Base-by-base conservation (phyloP, 2,888 invertebrate species). In the Parapristionchus giblindavisi region DNA sequence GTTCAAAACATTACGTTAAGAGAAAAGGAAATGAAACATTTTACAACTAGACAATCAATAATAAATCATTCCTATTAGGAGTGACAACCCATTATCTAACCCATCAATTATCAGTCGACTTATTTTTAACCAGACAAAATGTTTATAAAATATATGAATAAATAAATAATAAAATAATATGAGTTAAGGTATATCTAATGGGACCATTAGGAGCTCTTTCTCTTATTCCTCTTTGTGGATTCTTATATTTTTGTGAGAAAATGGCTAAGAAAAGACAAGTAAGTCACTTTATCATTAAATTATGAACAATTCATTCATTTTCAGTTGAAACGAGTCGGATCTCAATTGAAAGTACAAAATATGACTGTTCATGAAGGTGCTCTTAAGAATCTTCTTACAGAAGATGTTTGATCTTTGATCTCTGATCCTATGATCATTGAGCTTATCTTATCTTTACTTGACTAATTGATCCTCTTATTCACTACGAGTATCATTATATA, bases 191-290 rank as follows among this genome's bases (percentile, higher is more conserved):
- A n/a, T 80, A 81, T 43, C 78, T 82, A 21, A 77, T 87, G 11
- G 87, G 87, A 11, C 87, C 87, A n/a, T 79, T 87, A 21, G 87
- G 87, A 32, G 84, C 82, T 14, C 76, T 87, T 3, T 77, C 80
- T 24, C 74, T 87, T 17, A 81, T 87, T 38, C 87, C 87, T 4
- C 82, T 87, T 82, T 78, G 85, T 72, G 71, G 78, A 27, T 77
- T 85, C 63, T 85, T 84, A 78, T 78, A 84, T 76, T 77, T 79
- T 34, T 87, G 87, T 52, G 87, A 87, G 63, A 77, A 80, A 48
- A 82, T 81, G 76, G 87, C 87, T 0, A 77, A 76, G 48, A 87
- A 87, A 75, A 79, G 87, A 51, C 86, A 86, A 77, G 83, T 86
- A 34, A 70, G 58, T n/a, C n/a, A n/a, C n/a, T n/a, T n/a, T n/a